Conservation (phyloP, 2,797 vertebrate species). For the Microhierax caerulescens region DNA sequence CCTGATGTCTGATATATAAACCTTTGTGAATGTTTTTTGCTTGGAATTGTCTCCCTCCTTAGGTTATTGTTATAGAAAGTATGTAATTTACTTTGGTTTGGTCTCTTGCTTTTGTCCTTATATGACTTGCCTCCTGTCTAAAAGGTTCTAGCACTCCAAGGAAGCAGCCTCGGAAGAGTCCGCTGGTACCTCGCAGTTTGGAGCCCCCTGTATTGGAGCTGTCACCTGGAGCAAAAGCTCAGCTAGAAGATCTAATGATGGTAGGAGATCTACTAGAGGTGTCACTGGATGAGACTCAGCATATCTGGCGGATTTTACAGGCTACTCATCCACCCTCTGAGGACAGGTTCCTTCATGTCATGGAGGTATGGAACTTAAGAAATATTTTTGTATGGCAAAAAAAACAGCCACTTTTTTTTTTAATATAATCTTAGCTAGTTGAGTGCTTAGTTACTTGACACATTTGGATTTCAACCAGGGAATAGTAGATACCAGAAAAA, state of each 20-base stretch:
- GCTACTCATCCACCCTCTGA: slow-evolving; percentile 96
- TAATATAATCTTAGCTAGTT: background rate
- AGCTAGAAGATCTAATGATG: slow-evolving; percentile 98
- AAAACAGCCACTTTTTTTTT: rapidly evolving
- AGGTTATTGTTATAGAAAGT: background rate
- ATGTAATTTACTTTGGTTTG: background rate
- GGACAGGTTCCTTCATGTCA: slow-evolving; percentile 93
- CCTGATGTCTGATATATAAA: background rate
- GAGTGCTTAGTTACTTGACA: background rate
- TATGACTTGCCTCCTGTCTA: background rate
- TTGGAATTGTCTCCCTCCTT: background rate
- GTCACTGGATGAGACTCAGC: slow-evolving; percentile 96
- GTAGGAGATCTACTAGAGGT: slow-evolving; percentile 96
- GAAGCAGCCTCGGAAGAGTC: slow-evolving; percentile 96
- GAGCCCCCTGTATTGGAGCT: slow-evolving; percentile 94
- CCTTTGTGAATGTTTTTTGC: background rate
- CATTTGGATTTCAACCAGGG: background rate
- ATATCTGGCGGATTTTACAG: slow-evolving; percentile 98
- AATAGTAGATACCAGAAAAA: background rate
- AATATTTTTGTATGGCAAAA: background rate
- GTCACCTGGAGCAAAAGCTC: slow-evolving; percentile 90
- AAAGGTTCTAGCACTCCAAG: slow-evolving; percentile 87
- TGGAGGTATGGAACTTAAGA: slow-evolving; percentile 83
- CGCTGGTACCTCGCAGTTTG: slow-evolving; percentile 92
- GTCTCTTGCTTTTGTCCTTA: background rate